Conservation (phyloP, 1,140 invertebrate species). For the Chlorops oryzae region DNA sequence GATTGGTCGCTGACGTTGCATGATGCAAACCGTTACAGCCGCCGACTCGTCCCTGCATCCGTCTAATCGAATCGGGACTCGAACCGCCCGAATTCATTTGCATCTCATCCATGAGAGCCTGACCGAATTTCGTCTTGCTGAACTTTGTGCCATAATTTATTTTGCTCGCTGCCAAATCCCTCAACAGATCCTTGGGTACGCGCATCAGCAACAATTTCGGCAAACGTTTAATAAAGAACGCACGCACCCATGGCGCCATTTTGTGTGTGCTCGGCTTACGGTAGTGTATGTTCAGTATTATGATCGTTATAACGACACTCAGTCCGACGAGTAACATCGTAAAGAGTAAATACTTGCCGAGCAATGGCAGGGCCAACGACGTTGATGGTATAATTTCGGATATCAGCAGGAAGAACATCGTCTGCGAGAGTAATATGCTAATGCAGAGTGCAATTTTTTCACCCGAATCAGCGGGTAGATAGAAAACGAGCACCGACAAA, state of each 20-base stretch:
- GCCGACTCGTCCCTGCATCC: conserved; percentile 55
- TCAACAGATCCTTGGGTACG: conserved; percentile 72
- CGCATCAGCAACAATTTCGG: conserved; percentile 81
- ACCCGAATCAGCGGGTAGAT: conserved; percentile 95
- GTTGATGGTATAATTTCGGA: conserved; percentile 98
- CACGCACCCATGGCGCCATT: conserved; percentile 87
- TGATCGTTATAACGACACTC: conserved; percentile 94
- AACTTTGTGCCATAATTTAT: conserved; percentile 57
- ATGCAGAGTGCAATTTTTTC: conserved; percentile 98
- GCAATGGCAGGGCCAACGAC: conserved; percentile 88
- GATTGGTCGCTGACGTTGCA: conserved; percentile 63
- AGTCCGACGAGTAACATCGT: conserved; percentile 96
- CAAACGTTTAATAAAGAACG: conserved; percentile 78
- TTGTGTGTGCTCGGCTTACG: conserved; percentile 96
- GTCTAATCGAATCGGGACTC: conserved; percentile 66
- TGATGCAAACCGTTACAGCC: conserved; percentile 76
- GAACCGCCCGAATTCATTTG: conserved; percentile 64
- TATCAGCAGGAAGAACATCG: conserved; percentile 98
- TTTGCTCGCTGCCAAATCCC: conserved; percentile 72
- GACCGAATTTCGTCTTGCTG: conserved; percentile 60
- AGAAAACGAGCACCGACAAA: conserved; percentile 90
- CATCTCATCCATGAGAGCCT: conserved; percentile 59
- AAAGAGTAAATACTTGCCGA: conserved; percentile 97
- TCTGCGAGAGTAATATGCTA: conserved; percentile 96
- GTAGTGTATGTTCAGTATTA: conserved; percentile 98